These are phyloP conservation scores for Perognathus longimembris DNA, from an alignment of 2,113 vertebrate species.

Conservation along the genomic window DNA sequence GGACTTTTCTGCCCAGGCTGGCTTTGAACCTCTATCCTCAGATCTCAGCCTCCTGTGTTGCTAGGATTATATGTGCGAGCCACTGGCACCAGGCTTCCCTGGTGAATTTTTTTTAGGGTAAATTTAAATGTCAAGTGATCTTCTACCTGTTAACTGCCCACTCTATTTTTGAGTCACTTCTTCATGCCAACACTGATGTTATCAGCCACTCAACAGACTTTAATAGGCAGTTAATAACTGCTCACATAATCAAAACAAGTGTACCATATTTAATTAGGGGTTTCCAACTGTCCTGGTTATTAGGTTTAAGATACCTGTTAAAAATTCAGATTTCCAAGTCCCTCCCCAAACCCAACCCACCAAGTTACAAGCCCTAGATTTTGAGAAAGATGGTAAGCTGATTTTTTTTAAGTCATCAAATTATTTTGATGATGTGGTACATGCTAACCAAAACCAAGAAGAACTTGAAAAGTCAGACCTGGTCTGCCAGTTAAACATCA, in stretches of 20 bases:
- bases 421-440: background rate
- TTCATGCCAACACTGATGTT: background rate
- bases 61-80: no score
- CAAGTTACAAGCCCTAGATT: slow-evolving; percentile 17
- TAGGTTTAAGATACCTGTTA: background rate
- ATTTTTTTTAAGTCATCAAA: background rate
- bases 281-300: slow-evolving; percentile 43
- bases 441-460: background rate
- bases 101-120: background rate
- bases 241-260: background rate
- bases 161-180: slow-evolving; percentile 42
- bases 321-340: slow-evolving; percentile 20
- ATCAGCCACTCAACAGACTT: slow-evolving; percentile 34
- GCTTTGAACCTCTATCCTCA: no score
- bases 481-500: background rate
- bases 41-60: no score
- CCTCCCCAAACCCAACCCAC: background rate
- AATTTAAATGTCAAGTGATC: slow-evolving; percentile 47
- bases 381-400: background rate
- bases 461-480: slow-evolving; percentile 15
- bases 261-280: slow-evolving; percentile 6
- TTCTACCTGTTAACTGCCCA: background rate
- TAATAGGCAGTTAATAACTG: background rate
- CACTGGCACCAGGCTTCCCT: no score
- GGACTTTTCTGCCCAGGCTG: no score